Conservation (phyloP, 2,888 invertebrate genomes). For the Cremastinae sp. region DNA sequence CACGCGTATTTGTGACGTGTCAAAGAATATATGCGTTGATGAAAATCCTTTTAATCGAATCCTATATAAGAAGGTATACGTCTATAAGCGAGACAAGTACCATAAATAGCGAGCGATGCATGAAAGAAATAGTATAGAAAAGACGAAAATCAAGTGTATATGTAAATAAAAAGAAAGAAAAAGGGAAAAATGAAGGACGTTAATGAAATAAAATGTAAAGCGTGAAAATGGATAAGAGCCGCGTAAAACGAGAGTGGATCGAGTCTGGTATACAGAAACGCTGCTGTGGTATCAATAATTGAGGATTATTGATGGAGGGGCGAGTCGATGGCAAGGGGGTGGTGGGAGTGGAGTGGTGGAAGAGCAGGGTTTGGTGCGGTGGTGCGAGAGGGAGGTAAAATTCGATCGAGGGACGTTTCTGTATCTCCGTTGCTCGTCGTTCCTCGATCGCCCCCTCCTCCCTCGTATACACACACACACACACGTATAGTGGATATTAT, state of each 20-base stretch:
- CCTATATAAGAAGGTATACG: too few relatives aligned
- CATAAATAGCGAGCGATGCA: too few relatives aligned
- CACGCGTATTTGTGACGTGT: too few relatives aligned
- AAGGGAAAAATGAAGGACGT: too few relatives aligned
- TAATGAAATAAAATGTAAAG: not conserved
- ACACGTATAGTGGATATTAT: conserved; percentile 49
- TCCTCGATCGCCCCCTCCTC: not conserved
- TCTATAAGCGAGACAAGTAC: too few relatives aligned
- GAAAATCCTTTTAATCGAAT: too few relatives aligned
- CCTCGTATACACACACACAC: too few relatives aligned
- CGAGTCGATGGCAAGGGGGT: conserved; percentile 48
- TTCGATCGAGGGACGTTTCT: conserved; percentile 55
- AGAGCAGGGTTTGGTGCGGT: not conserved
- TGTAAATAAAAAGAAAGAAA: too few relatives aligned
- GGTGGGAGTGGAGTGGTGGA: conserved; percentile 68
- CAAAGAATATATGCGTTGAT: too few relatives aligned
- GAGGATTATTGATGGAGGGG: conserved; percentile 76
- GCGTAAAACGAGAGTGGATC: conserved; percentile 3
- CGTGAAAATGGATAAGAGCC: conserved; percentile 16
- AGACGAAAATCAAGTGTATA: too few relatives aligned
- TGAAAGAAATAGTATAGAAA: too few relatives aligned
- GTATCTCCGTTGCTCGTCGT: conserved; percentile 1
- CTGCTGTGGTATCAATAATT: conserved; percentile 78
- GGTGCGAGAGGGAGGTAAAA: conserved; percentile 41
- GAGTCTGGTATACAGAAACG: conserved; percentile 59